These are phyloP conservation scores for Synanthedon myopaeformis DNA, from an alignment of 2,888 invertebrate species.

Conservation along the genomic window DNA sequence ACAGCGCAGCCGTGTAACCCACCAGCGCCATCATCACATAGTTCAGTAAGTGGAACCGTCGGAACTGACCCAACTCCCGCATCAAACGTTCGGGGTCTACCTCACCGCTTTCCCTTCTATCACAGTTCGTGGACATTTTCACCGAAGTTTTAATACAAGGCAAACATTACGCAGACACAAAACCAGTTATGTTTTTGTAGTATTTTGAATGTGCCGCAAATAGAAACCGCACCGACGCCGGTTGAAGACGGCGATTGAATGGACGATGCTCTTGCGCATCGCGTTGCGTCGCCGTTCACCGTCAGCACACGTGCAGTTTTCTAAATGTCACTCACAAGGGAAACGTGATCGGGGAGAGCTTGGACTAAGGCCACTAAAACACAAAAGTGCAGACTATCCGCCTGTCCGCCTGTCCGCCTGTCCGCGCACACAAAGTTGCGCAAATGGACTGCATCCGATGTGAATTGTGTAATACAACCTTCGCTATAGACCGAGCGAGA, in stretches of 20 bases:
- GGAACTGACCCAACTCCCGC: constrained; percentile 48
- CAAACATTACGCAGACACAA: not conserved
- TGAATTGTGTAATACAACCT: too few relatives aligned
- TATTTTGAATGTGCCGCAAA: not conserved
- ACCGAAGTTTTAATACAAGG: not conserved
- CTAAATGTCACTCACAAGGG: too few relatives aligned
- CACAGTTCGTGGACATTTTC: constrained; percentile 7
- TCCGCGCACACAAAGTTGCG: not conserved
- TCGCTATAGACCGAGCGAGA: too few relatives aligned
- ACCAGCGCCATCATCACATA: constrained; percentile 34
- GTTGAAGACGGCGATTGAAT: not conserved
- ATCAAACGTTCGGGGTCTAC: constrained; percentile 48
- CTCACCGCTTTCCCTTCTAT: constrained; percentile 3
- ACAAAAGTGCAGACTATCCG: too few relatives aligned
- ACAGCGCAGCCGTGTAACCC: constrained; percentile 29
- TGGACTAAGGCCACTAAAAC: too few relatives aligned
- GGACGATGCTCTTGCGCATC: not conserved
- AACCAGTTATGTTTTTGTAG: not conserved
- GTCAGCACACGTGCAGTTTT: too few relatives aligned
- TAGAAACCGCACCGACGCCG: not conserved
- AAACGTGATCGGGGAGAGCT: too few relatives aligned
- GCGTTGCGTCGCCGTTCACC: too few relatives aligned
- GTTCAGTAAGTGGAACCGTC: constrained; percentile 41
- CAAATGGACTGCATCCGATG: too few relatives aligned
- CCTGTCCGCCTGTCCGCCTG: too few relatives aligned